Evolutionary conservation across 1,140 invertebrate species (phyloP).

Genomic region (Mamestra configurata): DNA sequence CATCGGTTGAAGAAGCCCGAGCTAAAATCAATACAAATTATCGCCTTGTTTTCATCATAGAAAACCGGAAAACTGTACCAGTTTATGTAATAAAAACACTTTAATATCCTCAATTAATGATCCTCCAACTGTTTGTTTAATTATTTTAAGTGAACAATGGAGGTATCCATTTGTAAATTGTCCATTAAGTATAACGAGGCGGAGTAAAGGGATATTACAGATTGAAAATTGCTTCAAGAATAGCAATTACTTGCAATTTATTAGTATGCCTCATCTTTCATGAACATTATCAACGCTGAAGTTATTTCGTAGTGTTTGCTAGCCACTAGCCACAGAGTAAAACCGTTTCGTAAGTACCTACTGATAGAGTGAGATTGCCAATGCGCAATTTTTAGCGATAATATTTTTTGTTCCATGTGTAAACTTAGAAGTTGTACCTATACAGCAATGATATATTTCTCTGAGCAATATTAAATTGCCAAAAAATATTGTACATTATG

Average conservation of each 20-base stretch:
- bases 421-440: background rate
- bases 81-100: background rate
- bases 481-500: no score
- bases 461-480: background rate
- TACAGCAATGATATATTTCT: background rate
- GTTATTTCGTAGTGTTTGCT: no score
- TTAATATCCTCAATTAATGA: background rate
- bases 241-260: conserved; percentile 18
- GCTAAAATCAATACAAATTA: no score
- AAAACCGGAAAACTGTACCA: no score
- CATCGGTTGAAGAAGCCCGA: no score
- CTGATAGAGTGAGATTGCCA: background rate
- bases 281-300: background rate
- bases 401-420: conserved; percentile 13
- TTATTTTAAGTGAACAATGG: background rate
- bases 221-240: conserved; percentile 22
- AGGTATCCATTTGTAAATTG: conserved; percentile 10
- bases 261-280: conserved; percentile 11
- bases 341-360: background rate
- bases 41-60: no score
- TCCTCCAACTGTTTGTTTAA: background rate
- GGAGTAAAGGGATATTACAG: background rate
- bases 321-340: background rate
- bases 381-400: background rate
- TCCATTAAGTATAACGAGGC: conserved; percentile 11